Conservation (phyloP, 1,140 invertebrate species). For the Drosophila leontia region DNA sequence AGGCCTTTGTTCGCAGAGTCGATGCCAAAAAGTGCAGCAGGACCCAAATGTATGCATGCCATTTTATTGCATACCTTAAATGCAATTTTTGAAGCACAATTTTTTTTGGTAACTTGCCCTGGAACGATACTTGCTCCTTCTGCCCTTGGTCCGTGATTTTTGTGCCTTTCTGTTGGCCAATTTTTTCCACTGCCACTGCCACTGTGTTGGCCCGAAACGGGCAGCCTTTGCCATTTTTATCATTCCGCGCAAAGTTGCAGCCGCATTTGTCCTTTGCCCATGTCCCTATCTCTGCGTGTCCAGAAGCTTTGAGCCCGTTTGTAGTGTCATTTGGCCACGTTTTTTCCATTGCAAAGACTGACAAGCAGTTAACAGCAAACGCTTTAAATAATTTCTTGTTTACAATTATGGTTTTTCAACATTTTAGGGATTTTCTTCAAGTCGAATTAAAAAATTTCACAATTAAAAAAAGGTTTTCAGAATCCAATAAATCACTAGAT, state of each 20-base stretch:
- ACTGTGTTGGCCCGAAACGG: constrained; percentile 23
- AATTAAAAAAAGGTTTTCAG: too few species aligned
- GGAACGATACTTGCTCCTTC: constrained; percentile 8
- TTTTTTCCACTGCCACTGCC: constrained; percentile 29
- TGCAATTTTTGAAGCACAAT: constrained; percentile 68
- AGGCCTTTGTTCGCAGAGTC: constrained; percentile 42
- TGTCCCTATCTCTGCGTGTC: constrained; percentile 11
- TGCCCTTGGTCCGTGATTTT: constrained; percentile 40
- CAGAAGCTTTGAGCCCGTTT: constrained; percentile 45
- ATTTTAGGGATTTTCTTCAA: not conserved
- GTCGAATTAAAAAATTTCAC: not conserved
- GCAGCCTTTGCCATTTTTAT: constrained; percentile 58
- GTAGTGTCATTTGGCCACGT: constrained; percentile 32
- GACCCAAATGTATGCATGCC: constrained; percentile 68
- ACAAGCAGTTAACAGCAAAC: constrained; percentile 25
- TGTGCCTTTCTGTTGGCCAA: constrained; percentile 40
- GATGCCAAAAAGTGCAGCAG: constrained; percentile 30
- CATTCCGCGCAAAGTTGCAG: constrained; percentile 62
- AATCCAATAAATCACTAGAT: not conserved
- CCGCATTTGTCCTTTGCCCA: constrained; percentile 46
- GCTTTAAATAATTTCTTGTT: constrained; percentile 67
- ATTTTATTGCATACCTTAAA: constrained; percentile 76
- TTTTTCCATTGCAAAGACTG: constrained; percentile 9
- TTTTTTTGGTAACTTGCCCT: constrained; percentile 24
- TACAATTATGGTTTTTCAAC: constrained; percentile 5